Evolutionary conservation across 2,113 vertebrate genomes (phyloP).

Genomic region (Scomber japonicus): DNA sequence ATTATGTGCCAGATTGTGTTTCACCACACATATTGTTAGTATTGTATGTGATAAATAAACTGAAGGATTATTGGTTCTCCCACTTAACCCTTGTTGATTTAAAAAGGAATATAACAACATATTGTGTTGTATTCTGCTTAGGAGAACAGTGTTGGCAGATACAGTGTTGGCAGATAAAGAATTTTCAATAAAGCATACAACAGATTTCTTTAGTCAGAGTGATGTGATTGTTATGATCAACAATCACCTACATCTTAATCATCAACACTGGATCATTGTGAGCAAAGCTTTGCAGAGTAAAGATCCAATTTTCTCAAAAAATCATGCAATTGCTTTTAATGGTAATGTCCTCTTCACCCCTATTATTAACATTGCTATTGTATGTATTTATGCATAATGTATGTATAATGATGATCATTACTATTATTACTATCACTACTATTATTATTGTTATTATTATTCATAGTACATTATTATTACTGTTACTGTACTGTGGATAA

Average conservation of each 20-base stretch:
- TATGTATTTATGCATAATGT: no score
- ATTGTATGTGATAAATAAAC: no score
- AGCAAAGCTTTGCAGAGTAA: conserved; percentile 10
- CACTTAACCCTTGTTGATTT: not conserved
- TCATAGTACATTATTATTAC: no score
- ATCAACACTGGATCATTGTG: conserved; percentile 1
- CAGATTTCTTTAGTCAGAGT: conserved; percentile 1
- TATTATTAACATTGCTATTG: no score
- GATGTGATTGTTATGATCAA: conserved; percentile 26
- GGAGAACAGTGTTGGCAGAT: not conserved
- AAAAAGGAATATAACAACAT: not conserved
- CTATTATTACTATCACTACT: no score
- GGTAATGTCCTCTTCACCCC: no score
- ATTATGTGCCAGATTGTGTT: not conserved
- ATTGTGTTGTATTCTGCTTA: not conserved
- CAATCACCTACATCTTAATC: conserved; percentile 20
- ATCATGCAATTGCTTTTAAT: no score
- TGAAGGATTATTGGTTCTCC: no score
- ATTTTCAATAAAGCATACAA: not conserved
- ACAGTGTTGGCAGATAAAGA: not conserved
- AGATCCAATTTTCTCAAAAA: not conserved
- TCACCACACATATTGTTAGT: no score
- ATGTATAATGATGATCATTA: no score
- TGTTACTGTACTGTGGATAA: no score
- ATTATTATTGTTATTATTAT: no score